Base-by-base conservation (phyloP, 2,888 invertebrate species). In the Rhimphoctona megacephalus region DNA sequence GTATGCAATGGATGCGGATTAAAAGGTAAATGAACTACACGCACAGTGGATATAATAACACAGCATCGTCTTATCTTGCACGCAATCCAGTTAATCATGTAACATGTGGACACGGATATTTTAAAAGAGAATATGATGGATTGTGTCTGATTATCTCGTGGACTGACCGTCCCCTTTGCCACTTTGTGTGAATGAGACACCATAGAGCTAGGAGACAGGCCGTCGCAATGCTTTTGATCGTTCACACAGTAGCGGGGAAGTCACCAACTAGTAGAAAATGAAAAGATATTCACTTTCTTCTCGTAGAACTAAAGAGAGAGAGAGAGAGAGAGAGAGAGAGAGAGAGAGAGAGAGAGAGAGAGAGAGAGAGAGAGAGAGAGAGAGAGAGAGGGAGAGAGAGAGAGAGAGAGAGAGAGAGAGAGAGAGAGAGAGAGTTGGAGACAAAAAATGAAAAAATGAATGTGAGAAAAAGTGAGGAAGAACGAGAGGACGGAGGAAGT, bases 401-500 rank as follows among this genome's bases (percentile, higher is more conserved):
- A 49, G 0, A 49, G 49, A 19, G 7, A 0, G 5, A 19, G 17
- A 36, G 4, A 36, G 36, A 36, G 36, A 36, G n/a, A n/a, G n/a
- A n/a, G n/a, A n/a, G n/a, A n/a, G n/a, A n/a, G n/a, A n/a, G n/a
- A n/a, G n/a, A 30, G 30, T 46, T 11, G 0, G n/a, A 33, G 36
- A 33, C 5, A 33, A 9, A 22, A 8, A 39, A 39, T n/a, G 39
- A 7, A 9, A 39, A 3, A 39, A 22, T 1, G 64, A 49, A 49
- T 49, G 49, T 22, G 49, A 49, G 14, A 17, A 25, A 57, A 4
- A 25, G 39, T 17, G 49, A 57, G 39, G 8, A 57, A 22, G 22
- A 39, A 64, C 17, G 72, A 66, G 66, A 52, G 52, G 30, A 54
- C 22, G 33, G n/a, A 19, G 43, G 11, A 64, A 83, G 61, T 17